phyloP scores from a whole-genome alignment of 2,797 vertebrate species.

The Petrocephalus sullivani region DNA sequence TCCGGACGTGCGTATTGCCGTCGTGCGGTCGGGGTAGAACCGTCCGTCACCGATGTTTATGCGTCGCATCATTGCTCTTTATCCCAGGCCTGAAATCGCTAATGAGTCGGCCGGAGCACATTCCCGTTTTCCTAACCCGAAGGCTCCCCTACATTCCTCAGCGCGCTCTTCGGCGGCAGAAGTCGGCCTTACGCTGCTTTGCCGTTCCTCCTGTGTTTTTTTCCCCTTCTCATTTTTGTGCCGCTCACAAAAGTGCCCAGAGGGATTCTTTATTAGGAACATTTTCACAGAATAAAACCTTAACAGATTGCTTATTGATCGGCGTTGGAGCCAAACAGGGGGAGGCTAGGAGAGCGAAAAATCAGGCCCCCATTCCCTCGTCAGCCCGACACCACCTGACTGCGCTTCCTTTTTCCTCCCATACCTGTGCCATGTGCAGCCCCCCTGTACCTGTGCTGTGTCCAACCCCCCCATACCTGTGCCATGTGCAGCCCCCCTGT shows the following conservation, averaged over 20 bases:
- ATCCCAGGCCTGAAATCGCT: constrained; percentile 29
- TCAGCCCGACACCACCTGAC: not conserved
- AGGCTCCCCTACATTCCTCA: constrained; percentile 32
- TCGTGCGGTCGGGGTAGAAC: constrained; percentile 14
- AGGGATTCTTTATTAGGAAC: constrained; percentile 45
- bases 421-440: constrained; percentile 21
- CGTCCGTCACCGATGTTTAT: constrained; percentile 34
- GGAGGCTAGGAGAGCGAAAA: constrained; percentile 12
- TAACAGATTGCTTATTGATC: constrained; percentile 51
- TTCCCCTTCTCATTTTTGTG: constrained; percentile 20
- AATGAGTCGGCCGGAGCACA: constrained; percentile 28
- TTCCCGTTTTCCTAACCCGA: constrained; percentile 35
- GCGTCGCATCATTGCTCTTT: constrained; percentile 26
- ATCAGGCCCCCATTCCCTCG: constrained; percentile 16
- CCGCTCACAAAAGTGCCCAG: constrained; percentile 30
- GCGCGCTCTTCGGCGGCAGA: constrained; percentile 37
- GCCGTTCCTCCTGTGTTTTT: not conserved
- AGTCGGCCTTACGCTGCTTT: not conserved
- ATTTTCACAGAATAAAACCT: constrained; percentile 48
- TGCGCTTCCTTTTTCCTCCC: constrained; percentile 25
- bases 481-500: no score
- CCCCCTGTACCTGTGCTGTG: constrained; percentile 23
- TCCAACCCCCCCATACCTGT: not conserved
- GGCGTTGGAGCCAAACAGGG: constrained; percentile 34
- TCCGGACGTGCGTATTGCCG: constrained; percentile 27